Evolutionary conservation across 2,888 invertebrate genomes (phyloP), one percentile per base, ranked within the genome.

Genomic region (Leptinotarsa juncta): DNA sequence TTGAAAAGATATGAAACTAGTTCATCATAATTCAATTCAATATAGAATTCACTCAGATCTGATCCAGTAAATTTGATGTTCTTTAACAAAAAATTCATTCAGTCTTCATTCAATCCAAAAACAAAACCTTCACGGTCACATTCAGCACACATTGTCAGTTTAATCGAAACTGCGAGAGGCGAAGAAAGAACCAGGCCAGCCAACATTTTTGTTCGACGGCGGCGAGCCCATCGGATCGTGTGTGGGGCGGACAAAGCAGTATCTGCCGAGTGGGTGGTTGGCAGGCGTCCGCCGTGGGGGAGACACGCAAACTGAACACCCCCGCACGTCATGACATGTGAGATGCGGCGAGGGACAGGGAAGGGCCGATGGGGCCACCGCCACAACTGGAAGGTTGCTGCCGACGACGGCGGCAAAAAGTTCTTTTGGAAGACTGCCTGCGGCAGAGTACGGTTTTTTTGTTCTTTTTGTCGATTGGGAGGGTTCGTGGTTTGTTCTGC

Each of bases 201-300:
- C 60, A 60, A 26, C 60, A 60, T 60, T 60, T 60, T 60, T 60
- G 60, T 60, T 60, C 23, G 20, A 20, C 65, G 49, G 53, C 65
- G 65, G 71, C 66, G 65, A 71, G 51, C 50, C 71, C 65, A 66
- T 32, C 53, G 71, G 55, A 66, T 55, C 65, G 62, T 69, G 72
- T 72, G 70, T 66, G 67, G 75, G 73, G 67, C 70, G 75, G 73
- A 72, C 75, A 73, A 75, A 76, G 77, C 70, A 65, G 67, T 51
- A 50, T 65, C 70, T 76, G 70, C 23, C 60, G 60, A 26, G 60
- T 20, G 60, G 60, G 60, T 60, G 60, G 60, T 12, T 26, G 60
- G 60, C 60, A 60, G 60, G 60, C 60, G 60, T 15, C 60, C 60
- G 70, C 42, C 51, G 71, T 69, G 73, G 67, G 69, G 69, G 72